These are phyloP conservation scores for Cyaniris semiargus DNA, from an alignment of 2,888 invertebrate genomes.

Conservation along the genomic window DNA sequence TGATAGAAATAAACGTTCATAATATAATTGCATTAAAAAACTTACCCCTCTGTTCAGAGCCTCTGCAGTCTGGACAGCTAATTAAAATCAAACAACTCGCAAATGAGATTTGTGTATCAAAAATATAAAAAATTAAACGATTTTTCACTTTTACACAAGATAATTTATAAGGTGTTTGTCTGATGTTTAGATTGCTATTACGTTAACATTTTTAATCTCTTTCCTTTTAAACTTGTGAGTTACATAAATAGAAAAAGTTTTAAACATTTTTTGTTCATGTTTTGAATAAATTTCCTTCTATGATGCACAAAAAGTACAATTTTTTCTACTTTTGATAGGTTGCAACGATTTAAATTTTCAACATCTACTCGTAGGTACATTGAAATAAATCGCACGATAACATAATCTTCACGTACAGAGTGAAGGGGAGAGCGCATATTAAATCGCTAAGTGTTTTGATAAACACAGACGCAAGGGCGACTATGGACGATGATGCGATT, in stretches of 20 bases:
- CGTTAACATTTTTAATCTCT: neutral
- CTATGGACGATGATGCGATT: slow-evolving; percentile 58
- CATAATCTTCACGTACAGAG: slow-evolving; percentile 37
- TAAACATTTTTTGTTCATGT: no score
- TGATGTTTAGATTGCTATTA: neutral
- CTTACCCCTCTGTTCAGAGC: slow-evolving; percentile 9
- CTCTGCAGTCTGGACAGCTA: slow-evolving; percentile 54
- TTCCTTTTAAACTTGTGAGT: neutral
- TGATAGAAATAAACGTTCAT: slow-evolving; percentile 2
- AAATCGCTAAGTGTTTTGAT: slow-evolving; percentile 76
- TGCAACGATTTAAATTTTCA: neutral
- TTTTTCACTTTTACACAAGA: neutral
- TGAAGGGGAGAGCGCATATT: slow-evolving; percentile 40
- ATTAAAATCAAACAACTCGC: slow-evolving; percentile 59
- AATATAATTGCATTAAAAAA: slow-evolving; percentile 27
- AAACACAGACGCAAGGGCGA: slow-evolving; percentile 70
- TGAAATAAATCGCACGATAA: slow-evolving; percentile 27
- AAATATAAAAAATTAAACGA: slow-evolving; percentile 11
- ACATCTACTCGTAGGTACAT: neutral
- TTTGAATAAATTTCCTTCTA: no score
- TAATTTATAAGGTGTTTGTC: neutral
- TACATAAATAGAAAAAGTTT: neutral
- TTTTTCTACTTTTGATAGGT: neutral
- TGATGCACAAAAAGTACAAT: no score
- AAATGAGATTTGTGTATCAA: slow-evolving; percentile 44